Evolutionary conservation across 2,888 invertebrate genomes (phyloP).

Genomic region (Noctua fimbriata): DNA sequence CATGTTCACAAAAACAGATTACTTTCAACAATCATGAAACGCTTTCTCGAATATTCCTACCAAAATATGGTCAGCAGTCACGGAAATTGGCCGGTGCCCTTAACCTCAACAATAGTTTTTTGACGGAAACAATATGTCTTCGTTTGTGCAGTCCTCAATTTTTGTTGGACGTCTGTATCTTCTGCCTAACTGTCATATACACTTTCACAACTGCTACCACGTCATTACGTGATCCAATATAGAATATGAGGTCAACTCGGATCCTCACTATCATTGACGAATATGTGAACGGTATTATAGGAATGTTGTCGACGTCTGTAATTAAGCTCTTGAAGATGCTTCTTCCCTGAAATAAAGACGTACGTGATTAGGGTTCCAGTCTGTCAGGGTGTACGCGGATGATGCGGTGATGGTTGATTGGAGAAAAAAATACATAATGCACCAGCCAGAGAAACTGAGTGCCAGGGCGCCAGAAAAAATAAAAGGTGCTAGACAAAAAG

Average conservation of each 20-base stretch:
- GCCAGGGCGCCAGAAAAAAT: neutral
- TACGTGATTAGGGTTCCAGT: neutral
- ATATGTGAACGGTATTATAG: constrained; percentile 45
- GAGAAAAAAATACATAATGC: neutral
- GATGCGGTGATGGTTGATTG: neutral
- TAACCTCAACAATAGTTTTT: neutral
- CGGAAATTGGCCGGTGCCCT: neutral
- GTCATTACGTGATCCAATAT: constrained; percentile 15
- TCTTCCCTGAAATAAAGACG: constrained; percentile 36
- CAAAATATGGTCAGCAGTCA: neutral
- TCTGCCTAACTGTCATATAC: constrained; percentile 29
- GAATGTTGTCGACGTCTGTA: constrained; percentile 24
- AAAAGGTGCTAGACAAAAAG: neutral
- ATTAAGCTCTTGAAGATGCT: constrained; percentile 43
- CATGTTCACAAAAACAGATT: neutral
- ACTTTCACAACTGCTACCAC: constrained; percentile 18
- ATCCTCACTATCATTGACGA: constrained; percentile 40
- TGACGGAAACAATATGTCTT: neutral
- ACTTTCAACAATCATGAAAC: neutral
- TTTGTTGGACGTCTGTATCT: neutral
- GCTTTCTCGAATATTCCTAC: neutral
- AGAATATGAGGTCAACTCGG: constrained; percentile 19
- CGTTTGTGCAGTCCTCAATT: neutral
- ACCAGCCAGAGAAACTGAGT: neutral
- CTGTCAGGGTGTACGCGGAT: neutral